Percentiles rank a stretch among this genome's conserved stretches.
Evolutionary conservation across 2,797 vertebrate species (phyloP).

Genomic region (Sebastes variabilis): DNA sequence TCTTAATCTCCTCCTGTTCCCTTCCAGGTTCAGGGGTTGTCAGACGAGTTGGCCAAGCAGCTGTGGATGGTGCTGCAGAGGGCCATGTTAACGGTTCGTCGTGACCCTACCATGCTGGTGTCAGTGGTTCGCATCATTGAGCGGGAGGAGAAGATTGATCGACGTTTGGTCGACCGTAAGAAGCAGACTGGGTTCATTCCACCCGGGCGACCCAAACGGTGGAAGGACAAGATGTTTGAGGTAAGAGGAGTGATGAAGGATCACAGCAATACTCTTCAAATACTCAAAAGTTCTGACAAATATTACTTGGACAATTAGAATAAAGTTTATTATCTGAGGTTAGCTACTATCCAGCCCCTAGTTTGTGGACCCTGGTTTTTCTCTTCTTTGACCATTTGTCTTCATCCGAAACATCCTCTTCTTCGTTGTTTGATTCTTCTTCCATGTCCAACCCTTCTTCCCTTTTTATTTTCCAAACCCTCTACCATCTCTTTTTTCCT

Average conservation of each 20-base stretch:
- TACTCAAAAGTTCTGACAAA: background rate
- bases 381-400: background rate
- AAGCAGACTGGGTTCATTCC: slow-evolving; percentile 95
- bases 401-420: background rate
- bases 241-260: slow-evolving; percentile 49
- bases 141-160: slow-evolving; percentile 95
- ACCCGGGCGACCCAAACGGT: slow-evolving; percentile 92
- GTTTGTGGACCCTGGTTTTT: background rate
- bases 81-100: slow-evolving; percentile 90
- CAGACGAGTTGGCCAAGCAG: slow-evolving; percentile 94
- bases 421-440: background rate
- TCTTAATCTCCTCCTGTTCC: background rate
- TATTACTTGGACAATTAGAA: background rate
- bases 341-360: background rate
- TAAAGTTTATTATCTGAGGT: background rate
- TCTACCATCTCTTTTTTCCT: too few relatives aligned
- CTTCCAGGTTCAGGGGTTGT: slow-evolving; percentile 88
- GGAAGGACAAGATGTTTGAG: slow-evolving; percentile 95
- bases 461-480: background rate
- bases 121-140: slow-evolving; percentile 97
- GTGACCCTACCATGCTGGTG: slow-evolving; percentile 95
- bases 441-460: background rate
- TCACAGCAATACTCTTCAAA: background rate
- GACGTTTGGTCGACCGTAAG: slow-evolving; percentile 93
- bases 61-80: slow-evolving; percentile 97